Percentiles rank a stretch among this genome's conserved stretches.
These are phyloP conservation scores for Pangasianodon hypophthalmus DNA, from an alignment of 2,113 vertebrate genomes.

Conservation along the genomic window DNA sequence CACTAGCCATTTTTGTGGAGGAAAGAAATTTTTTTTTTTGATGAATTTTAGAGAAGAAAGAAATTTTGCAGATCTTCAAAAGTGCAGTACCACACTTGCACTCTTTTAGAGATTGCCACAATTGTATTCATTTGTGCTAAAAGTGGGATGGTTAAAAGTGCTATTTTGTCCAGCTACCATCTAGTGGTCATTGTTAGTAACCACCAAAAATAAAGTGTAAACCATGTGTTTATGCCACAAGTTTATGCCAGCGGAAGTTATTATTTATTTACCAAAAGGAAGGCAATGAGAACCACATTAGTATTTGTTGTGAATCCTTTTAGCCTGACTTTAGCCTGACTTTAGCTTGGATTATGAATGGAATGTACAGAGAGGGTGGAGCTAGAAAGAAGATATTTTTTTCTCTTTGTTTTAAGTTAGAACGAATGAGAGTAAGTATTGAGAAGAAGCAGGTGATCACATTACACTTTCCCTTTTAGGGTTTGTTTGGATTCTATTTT, in stretches of 20 bases:
- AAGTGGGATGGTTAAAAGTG: background rate
- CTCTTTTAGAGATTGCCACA: background rate
- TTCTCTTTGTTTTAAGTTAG: slow-evolving; percentile 63
- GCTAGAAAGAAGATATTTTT: slow-evolving; percentile 46
- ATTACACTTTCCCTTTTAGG: background rate
- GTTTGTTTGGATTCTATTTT: slow-evolving; percentile 38
- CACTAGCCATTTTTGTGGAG: background rate
- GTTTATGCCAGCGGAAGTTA: background rate
- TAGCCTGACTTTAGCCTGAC: background rate
- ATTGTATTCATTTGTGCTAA: too few species aligned
- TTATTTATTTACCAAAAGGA: background rate
- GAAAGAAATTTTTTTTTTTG: too few species aligned
- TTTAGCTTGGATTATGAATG: slow-evolving; percentile 19
- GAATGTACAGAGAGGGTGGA: slow-evolving; percentile 66
- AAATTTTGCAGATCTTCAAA: background rate
- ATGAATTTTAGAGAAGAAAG: too few species aligned
- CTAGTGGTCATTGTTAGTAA: background rate
- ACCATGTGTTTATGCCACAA: background rate
- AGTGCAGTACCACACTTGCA: background rate
- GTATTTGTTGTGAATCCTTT: background rate
- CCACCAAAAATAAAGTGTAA: background rate
- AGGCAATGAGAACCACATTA: background rate
- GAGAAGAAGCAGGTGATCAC: slow-evolving; percentile 5
- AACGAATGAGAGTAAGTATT: slow-evolving; percentile 35
- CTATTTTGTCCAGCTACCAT: background rate